Evolutionary conservation across 1,140 invertebrate species (phyloP), one percentile per base, ranked within the genome.

Genomic region (Halyomorpha halys): DNA sequence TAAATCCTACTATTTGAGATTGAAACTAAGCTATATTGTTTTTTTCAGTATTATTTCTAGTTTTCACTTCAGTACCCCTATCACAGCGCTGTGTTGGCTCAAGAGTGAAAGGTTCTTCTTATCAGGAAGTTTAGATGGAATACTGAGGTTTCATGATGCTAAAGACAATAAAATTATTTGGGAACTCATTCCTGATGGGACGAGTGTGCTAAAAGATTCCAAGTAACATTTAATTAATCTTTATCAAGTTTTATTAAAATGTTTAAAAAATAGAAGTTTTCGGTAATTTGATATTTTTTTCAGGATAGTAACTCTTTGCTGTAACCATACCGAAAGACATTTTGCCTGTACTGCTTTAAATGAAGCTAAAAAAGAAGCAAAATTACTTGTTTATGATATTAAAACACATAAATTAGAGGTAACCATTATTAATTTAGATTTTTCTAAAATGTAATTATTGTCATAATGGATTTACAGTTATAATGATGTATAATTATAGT

Each of bases 101-200:
- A 84, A 82, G 68, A 81, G 81, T 62, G 84, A 85, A 70, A 75
- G 83, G 68, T 81, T 83, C 72, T 76, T 86, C 54, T 74, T 86
- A 16, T 75, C 82, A 54, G 83, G 83, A 8, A 83, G 81, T 66
- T 79, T 79, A 63, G 77, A 79, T 62, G 83, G 83, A 15, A 73
- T 77, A 39, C 78, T 86, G 15, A 76, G 81, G 53, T 65, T 86
- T 0, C 83, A 84, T 72, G 84, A 86, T 71, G 80, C 80, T 1
- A 78, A 81, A 64, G 83, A 86, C 47, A 82, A 79, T 66, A 84
- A 83, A 71, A 81, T 78, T 6, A 72, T 83, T 13, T 82, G 81
- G 79, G 83, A 86, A 70, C 76, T 81, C n/a, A 74, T 75, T 19
- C 73, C 75, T 21, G 78, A 79, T 39, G 69, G 72, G n/a, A 39